Conservation (phyloP, 2,888 invertebrate genomes). For the Chrysolina oricalcia region DNA sequence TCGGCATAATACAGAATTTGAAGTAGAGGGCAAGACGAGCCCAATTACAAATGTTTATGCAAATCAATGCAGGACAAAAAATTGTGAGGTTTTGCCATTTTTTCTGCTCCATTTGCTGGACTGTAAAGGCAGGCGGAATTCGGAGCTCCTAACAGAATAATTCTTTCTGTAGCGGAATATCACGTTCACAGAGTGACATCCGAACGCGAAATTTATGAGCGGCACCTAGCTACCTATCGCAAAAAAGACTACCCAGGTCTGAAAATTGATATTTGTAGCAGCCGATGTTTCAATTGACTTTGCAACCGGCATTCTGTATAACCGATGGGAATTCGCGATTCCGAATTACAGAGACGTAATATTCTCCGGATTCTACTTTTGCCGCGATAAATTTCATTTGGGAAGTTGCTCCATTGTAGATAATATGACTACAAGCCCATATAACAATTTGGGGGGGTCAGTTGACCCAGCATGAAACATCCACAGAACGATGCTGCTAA, state of each 20-base stretch:
- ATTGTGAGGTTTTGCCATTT: too few species aligned
- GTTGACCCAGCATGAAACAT: too few species aligned
- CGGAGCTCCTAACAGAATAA: slow-evolving; percentile 31
- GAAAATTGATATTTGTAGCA: slow-evolving; percentile 56
- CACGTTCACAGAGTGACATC: slow-evolving; percentile 32
- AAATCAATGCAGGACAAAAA: too few species aligned
- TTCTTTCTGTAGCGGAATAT: slow-evolving; percentile 34
- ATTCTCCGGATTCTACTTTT: slow-evolving; percentile 49
- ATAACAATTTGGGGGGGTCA: too few species aligned
- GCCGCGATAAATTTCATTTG: slow-evolving; percentile 51
- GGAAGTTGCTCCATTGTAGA: slow-evolving; percentile 38
- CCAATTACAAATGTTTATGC: too few species aligned
- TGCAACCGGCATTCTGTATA: slow-evolving; percentile 40
- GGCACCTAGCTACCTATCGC: slow-evolving; percentile 28
- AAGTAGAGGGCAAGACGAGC: too few species aligned
- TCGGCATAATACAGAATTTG: too few species aligned
- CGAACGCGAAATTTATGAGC: slow-evolving; percentile 38
- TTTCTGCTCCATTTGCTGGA: too few species aligned
- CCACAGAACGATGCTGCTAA: too few species aligned
- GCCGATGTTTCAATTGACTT: slow-evolving; percentile 53
- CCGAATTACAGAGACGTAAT: slow-evolving; percentile 51
- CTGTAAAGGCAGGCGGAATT: slow-evolving; percentile 31
- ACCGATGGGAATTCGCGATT: slow-evolving; percentile 50
- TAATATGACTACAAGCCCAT: too few species aligned
- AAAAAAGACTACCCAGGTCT: slow-evolving; percentile 42